A percentile compares a stretch with the other conserved stretches of the same genome.
Evolutionary conservation across 2,113 vertebrate species (phyloP).

Genomic region (Rhineura floridana): DNA sequence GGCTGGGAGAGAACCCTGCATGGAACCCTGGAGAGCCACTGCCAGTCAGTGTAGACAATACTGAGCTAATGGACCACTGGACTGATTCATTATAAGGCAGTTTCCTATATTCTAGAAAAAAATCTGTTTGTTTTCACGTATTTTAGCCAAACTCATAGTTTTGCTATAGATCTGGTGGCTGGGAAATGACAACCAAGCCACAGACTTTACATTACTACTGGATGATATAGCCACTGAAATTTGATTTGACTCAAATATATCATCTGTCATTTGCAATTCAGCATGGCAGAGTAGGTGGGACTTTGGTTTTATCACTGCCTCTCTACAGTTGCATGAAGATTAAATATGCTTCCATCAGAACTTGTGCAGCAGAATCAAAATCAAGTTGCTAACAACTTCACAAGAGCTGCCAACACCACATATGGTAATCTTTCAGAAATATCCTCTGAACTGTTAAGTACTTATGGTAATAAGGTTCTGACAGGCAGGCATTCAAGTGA

Average conservation of each 20-base stretch:
- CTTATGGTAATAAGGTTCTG: constrained; percentile 6
- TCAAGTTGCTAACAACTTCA: background rate
- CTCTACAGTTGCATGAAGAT: constrained; percentile 35
- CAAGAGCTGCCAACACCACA: background rate
- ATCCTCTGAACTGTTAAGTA: background rate
- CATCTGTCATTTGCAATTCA: constrained; percentile 9
- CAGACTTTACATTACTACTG: background rate
- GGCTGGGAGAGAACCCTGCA: too few relatives aligned
- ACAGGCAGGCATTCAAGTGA: background rate
- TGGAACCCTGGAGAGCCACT: too few relatives aligned
- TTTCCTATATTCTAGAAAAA: too few relatives aligned
- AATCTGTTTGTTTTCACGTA: background rate
- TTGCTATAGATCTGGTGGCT: background rate
- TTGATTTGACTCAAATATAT: background rate
- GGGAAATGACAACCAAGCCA: background rate
- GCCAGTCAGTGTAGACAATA: too few relatives aligned
- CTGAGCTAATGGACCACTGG: too few relatives aligned
- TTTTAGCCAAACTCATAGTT: background rate
- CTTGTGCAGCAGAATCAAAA: constrained; percentile 34
- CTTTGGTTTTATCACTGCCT: constrained; percentile 29
- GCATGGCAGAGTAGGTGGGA: background rate
- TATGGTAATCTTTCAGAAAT: background rate
- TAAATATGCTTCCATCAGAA: constrained; percentile 39
- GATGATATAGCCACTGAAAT: background rate
- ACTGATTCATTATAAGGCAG: too few relatives aligned